Conservation (phyloP, 1,140 invertebrate species). For the Drosophila rufa region DNA sequence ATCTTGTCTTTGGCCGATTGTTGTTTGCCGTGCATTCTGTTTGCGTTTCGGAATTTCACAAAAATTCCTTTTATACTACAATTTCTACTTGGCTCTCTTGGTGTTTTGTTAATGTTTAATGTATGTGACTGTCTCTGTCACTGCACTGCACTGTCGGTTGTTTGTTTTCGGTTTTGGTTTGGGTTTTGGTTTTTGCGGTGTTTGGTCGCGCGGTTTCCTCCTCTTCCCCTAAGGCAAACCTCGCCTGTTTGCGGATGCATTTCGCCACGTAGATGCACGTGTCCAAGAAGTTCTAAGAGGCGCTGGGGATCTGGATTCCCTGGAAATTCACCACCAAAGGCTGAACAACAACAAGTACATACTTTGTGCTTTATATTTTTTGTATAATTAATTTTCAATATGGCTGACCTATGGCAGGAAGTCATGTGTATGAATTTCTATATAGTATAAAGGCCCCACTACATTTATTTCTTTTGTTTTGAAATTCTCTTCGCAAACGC, state of each 20-base stretch:
- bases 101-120: slow-evolving; percentile 61
- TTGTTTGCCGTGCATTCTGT: slow-evolving; percentile 59
- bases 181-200: slow-evolving; percentile 61
- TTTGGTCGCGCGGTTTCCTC: slow-evolving; percentile 72
- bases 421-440: slow-evolving; percentile 26
- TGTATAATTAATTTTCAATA: slow-evolving; percentile 55
- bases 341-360: slow-evolving; percentile 22
- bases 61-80: slow-evolving; percentile 76
- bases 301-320: slow-evolving; percentile 25
- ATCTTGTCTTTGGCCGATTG: slow-evolving; percentile 56
- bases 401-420: slow-evolving; percentile 67
- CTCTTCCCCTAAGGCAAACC: slow-evolving; percentile 55
- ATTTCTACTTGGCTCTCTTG: slow-evolving; percentile 46
- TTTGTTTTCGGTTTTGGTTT: slow-evolving; percentile 23
- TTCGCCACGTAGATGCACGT: slow-evolving; percentile 62
- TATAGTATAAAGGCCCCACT: slow-evolving; percentile 36
- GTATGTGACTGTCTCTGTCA: slow-evolving; percentile 49
- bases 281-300: slow-evolving; percentile 31
- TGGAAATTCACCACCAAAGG: slow-evolving; percentile 40
- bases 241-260: slow-evolving; percentile 59
- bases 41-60: slow-evolving; percentile 77
- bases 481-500: slow-evolving; percentile 60
- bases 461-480: slow-evolving; percentile 77
- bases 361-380: neutral
- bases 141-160: slow-evolving; percentile 6